Percentiles rank a stretch among this genome's conserved stretches.
Conservation (phyloP, 2,888 invertebrate species). For the Hypomecis atomaria region DNA sequence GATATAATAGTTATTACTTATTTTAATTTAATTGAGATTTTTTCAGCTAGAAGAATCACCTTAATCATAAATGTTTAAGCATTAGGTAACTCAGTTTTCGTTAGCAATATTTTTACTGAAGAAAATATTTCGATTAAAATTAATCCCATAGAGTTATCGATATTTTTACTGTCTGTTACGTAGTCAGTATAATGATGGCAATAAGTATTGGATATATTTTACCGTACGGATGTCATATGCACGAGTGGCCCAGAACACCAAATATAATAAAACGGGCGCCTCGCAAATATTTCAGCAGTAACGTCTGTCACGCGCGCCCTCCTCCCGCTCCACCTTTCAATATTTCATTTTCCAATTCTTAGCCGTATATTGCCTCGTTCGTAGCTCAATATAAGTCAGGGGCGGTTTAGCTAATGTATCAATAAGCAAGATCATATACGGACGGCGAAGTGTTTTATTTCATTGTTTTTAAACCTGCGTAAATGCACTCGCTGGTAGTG, state of each 20-base stretch:
- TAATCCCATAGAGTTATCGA: too few relatives aligned
- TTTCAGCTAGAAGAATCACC: too few relatives aligned
- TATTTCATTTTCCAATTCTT: conserved; percentile 42
- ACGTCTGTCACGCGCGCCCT: conserved; percentile 34
- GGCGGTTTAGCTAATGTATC: not conserved
- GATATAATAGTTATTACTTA: too few relatives aligned
- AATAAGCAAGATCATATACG: not conserved
- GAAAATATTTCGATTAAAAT: too few relatives aligned
- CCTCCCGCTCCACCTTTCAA: conserved; percentile 32
- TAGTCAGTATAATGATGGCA: not conserved
- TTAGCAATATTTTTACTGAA: too few relatives aligned
- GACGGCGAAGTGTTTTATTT: too few relatives aligned
- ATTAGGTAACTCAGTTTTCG: too few relatives aligned
- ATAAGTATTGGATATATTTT: not conserved
- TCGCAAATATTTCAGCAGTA: conserved; percentile 32
- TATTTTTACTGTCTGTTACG: too few relatives aligned
- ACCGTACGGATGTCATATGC: conserved; percentile 10
- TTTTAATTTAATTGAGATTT: too few relatives aligned
- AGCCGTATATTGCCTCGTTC: conserved; percentile 13
- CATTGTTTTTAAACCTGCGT: too few relatives aligned
- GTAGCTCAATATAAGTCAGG: not conserved
- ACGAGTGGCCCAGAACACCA: conserved; percentile 11
- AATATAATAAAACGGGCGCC: conserved; percentile 4
- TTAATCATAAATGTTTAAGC: too few relatives aligned
- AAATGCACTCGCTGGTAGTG: too few relatives aligned